Evolutionary conservation across 2,113 vertebrate species (phyloP), one percentile per base, ranked within the genome.

Genomic region (Isichthys henryi): DNA sequence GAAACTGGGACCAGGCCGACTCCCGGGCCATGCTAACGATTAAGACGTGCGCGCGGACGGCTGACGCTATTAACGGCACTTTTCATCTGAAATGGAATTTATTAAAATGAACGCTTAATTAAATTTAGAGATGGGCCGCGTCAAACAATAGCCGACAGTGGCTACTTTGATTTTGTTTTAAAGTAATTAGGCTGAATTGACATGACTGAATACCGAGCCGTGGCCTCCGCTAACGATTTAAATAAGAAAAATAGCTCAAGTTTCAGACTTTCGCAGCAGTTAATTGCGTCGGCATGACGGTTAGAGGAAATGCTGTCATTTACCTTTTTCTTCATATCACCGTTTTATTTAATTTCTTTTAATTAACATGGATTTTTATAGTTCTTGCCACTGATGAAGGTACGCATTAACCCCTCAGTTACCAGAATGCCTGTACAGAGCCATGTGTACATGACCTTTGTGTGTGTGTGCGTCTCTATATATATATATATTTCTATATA

Each of bases 51-150:
- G 45, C 92, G 92, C 89, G 90, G 92, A 90, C 90, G 88, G 89
- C 58, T 90, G 94, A 93, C 92, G 91, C 93, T 93, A 95, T 94
- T 94, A 95, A 90, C 89, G 89, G 93, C 58, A 52, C 93, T 90
- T 95, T 95, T 96, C 94, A 96, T 95, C 93, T 93, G 93, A 95
- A 96, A 95, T 95, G 93, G 93, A 93, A 94, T 95, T 96, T 96
- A 96, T 95, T 96, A 94, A 95, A 96, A 95, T 92, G 91, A 96
- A 95, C 91, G 92, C 86, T 93, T 96, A 96, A 96, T 96, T 96
- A 95, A 96, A 96, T 96, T 96, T 94, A 92, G 91, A 93, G 93
- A 96, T 94, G 94, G 95, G 94, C 93, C 94, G 91, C 93, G 91
- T 93, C 49, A 94, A 95, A 95, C 95, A 95, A 96, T 95, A 93